Evolutionary conservation across 2,888 invertebrate species (phyloP).

Genomic region (Steromphala cineraria): DNA sequence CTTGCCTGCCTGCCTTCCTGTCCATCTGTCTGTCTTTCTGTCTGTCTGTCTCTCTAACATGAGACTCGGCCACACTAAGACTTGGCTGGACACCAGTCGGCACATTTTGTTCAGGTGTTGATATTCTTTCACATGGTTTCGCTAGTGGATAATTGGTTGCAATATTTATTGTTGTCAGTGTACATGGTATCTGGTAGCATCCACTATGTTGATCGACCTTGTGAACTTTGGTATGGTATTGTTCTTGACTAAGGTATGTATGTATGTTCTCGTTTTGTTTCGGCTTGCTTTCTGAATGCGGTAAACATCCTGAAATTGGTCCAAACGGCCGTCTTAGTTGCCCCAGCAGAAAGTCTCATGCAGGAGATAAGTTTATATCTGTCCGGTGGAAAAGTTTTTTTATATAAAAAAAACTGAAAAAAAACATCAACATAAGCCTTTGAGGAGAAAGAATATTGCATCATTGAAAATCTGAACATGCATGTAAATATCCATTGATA

Average conservation of each 20-base stretch:
- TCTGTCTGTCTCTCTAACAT: not conserved
- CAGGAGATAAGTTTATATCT: not conserved
- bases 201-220: slow-evolving; percentile 3
- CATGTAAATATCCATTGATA: slow-evolving; percentile 5
- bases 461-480: not conserved
- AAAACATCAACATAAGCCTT: slow-evolving; percentile 8
- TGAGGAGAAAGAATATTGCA: not conserved
- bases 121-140: slow-evolving; percentile 22
- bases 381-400: not conserved
- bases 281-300: slow-evolving; percentile 4
- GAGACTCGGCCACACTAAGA: too few species aligned
- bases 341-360: not conserved
- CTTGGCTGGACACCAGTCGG: not conserved
- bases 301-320: not conserved
- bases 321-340: not conserved
- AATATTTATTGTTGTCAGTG: slow-evolving; percentile 20
- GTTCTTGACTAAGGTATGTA: slow-evolving; percentile 14
- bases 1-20: not conserved
- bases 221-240: slow-evolving; percentile 18
- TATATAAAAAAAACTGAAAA: not conserved
- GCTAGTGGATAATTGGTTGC: slow-evolving; percentile 20
- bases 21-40: not conserved
- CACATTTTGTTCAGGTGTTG: slow-evolving; percentile 16
- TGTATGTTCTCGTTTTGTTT: slow-evolving; percentile 6
- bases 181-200: slow-evolving; percentile 17